A percentile compares a stretch with the other conserved stretches of the same genome.
phyloP scores from a whole-genome alignment of 2,113 vertebrate species.

The Promerops cafer region DNA sequence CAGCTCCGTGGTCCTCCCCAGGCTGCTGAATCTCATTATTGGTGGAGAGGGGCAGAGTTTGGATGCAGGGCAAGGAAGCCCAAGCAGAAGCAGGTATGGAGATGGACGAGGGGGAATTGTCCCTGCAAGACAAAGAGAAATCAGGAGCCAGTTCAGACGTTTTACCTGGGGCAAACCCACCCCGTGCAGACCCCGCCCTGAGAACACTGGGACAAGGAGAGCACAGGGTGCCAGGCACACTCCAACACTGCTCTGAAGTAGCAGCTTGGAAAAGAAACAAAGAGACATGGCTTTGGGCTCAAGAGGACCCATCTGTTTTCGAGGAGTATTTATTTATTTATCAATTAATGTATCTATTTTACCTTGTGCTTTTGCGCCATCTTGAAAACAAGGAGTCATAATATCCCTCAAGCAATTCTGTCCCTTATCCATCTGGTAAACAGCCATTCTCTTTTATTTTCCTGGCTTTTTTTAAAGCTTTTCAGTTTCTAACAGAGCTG shows the following conservation, averaged over 20 bases:
- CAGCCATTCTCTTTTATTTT: slow-evolving; percentile 39
- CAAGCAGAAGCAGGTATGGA: background rate
- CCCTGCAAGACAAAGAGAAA: background rate
- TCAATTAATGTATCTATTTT: slow-evolving; percentile 62
- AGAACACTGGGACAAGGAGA: background rate
- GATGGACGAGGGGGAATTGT: background rate
- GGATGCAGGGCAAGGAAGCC: background rate
- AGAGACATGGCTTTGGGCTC: slow-evolving; percentile 39
- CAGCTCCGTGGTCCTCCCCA: rapidly evolving
- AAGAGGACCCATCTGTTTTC: slow-evolving; percentile 54
- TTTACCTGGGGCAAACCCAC: background rate
- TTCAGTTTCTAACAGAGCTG: background rate
- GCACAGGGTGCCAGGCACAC: background rate
- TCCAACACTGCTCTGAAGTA: background rate
- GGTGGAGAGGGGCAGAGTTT: background rate
- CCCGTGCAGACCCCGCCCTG: rapidly evolving
- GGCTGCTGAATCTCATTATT: rapidly evolving
- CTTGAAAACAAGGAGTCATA: slow-evolving; percentile 31
- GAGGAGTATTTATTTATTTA: slow-evolving; percentile 60
- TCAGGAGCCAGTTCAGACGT: rapidly evolving
- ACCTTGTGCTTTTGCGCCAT: slow-evolving; percentile 28
- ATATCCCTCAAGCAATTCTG: slow-evolving; percentile 29
- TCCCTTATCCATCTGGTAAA: slow-evolving; percentile 59
- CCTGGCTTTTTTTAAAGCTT: background rate
- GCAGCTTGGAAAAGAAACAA: slow-evolving; percentile 39